Evolutionary conservation across 1,140 invertebrate genomes (phyloP).

Genomic region (Diorhabda elongata): DNA sequence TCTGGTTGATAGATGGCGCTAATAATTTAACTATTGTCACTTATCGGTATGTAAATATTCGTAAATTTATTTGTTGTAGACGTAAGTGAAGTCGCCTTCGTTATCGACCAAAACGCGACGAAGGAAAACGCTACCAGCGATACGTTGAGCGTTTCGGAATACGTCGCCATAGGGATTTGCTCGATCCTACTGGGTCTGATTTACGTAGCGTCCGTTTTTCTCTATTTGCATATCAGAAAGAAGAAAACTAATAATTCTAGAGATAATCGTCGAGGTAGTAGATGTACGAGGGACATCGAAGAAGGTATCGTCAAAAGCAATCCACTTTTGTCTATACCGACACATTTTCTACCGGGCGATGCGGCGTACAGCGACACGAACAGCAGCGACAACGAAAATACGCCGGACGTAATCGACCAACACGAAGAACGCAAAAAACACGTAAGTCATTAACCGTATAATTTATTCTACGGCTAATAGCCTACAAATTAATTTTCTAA

Average conservation of each 20-base stretch:
- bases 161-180: conserved; percentile 75
- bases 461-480: too few relatives aligned
- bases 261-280: conserved; percentile 32
- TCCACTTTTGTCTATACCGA: conserved; percentile 58
- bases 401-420: conserved; percentile 38
- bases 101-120: conserved; percentile 57
- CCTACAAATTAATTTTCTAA: too few relatives aligned
- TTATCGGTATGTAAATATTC: too few relatives aligned
- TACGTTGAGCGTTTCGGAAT: conserved; percentile 64
- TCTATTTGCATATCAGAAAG: conserved; percentile 66
- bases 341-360: conserved; percentile 55
- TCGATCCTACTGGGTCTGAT: conserved; percentile 74
- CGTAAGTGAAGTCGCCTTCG: conserved; percentile 73
- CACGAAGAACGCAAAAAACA: conserved; percentile 39
- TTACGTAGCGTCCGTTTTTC: conserved; percentile 75
- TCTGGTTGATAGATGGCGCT: too few relatives aligned
- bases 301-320: conserved; percentile 71
- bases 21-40: too few relatives aligned
- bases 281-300: conserved; percentile 47
- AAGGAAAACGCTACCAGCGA: conserved; percentile 44
- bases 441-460: conserved; percentile 18
- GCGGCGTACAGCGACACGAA: conserved; percentile 48
- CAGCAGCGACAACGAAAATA: conserved; percentile 43
- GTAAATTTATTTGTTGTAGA: conserved; percentile 47
- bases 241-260: conserved; percentile 32